Conservation (phyloP, 2,888 invertebrate genomes). For the Rhopalosiphum nymphaeae region DNA sequence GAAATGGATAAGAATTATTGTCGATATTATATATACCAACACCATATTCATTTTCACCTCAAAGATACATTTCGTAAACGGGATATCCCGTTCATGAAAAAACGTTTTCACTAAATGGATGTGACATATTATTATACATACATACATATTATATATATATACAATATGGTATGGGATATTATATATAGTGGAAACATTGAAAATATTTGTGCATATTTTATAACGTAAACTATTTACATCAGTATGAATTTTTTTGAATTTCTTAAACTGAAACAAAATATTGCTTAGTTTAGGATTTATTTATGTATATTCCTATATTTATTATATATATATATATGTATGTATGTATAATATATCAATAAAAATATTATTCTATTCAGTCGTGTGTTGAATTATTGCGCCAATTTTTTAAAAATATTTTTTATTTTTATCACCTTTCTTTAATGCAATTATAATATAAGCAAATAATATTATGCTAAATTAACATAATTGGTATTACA, state of each 20-base stretch:
- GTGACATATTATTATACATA: neutral
- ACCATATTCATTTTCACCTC: slow-evolving; percentile 1
- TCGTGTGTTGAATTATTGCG: neutral
- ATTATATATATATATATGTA: neutral
- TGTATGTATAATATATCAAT: neutral
- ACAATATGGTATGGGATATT: neutral
- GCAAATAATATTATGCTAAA: neutral
- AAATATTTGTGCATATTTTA: neutral
- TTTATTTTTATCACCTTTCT: neutral
- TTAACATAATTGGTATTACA: neutral
- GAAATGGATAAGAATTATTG: slow-evolving; percentile 3
- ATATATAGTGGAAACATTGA: neutral
- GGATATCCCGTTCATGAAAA: neutral
- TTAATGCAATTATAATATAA: neutral
- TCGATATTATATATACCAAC: neutral
- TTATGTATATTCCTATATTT: neutral
- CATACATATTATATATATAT: neutral
- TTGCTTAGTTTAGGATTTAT: neutral
- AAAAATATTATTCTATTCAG: neutral
- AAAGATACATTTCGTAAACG: neutral
- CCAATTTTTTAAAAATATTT: neutral
- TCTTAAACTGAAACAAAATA: neutral
- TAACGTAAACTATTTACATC: neutral
- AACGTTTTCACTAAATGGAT: slow-evolving; percentile 2
- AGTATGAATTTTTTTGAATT: neutral